A percentile compares a stretch with the other conserved stretches of the same genome.
Conservation (phyloP, 2,888 invertebrate species). For the Xylocampa areola region DNA sequence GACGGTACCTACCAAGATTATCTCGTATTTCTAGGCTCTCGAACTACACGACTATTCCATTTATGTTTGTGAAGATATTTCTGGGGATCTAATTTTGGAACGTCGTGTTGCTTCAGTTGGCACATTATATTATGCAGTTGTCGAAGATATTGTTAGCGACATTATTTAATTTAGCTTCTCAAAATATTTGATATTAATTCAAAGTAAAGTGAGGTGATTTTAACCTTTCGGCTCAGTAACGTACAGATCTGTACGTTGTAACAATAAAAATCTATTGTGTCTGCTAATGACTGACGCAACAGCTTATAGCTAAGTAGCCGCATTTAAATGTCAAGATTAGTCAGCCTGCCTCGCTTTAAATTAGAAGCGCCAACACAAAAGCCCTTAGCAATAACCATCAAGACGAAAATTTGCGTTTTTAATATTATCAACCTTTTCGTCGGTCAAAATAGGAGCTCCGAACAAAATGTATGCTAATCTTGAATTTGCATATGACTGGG, state of each 20-base stretch:
- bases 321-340: conserved; percentile 37
- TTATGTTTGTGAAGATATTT: conserved; percentile 76
- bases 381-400: conserved; percentile 54
- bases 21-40: conserved; percentile 75
- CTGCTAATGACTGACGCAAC: too few relatives aligned
- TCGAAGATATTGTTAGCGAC: conserved; percentile 48
- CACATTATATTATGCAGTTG: conserved; percentile 65
- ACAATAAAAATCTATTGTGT: too few relatives aligned
- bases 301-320: conserved; percentile 32
- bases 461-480: conserved; percentile 84
- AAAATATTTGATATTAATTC: too few relatives aligned
- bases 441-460: conserved; percentile 65
- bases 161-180: conserved; percentile 40
- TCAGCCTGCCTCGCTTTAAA: conserved; percentile 36
- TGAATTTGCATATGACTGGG: conserved; percentile 83
- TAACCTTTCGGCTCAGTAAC: too few relatives aligned
- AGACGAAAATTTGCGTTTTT: conserved; percentile 69
- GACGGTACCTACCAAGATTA: conserved; percentile 69
- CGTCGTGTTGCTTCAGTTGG: conserved; percentile 65
- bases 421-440: conserved; percentile 71
- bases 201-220: too few relatives aligned
- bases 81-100: conserved; percentile 74
- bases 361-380: conserved; percentile 56
- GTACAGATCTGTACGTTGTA: too few relatives aligned
- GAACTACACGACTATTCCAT: conserved; percentile 85